Evolutionary conservation across 2,888 invertebrate species (phyloP), one percentile per base, ranked within the genome.

Genomic region (Creontiades dilutus): DNA sequence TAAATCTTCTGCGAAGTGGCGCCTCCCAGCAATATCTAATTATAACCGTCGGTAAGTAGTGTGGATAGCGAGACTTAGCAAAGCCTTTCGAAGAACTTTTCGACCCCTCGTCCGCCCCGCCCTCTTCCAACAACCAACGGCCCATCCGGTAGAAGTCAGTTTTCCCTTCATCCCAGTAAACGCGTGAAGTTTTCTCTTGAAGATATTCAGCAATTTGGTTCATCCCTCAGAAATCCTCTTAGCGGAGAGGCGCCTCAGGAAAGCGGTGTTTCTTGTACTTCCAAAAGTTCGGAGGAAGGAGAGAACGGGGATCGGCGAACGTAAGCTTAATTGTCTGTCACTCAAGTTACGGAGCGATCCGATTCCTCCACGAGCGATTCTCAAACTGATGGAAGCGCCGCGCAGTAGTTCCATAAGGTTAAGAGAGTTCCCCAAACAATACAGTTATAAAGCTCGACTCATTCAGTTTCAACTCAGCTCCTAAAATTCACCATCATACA

Each of bases 201-300:
- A 19, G 19, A 61, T 61, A 61, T 19, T 61, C 61, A 61, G n/a
- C 61, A 61, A 61, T 61, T 61, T 19, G 61, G 61, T 61, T 61
- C 61, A 61, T 61, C 61, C 61, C 19, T 61, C 52, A 52, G 52
- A 52, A 52, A 52, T 16, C 16, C 52, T 16, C 52, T 52, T 11
- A 7, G 52, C n/a, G 52, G 11, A 16, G 52, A 52, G 16, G 52
- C 52, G 52, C 52, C 19, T 61, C 52, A 12, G 19, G 61, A 61
- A 61, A 61, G 61, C 61, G 16, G 19, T 19, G 61, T 61, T 61
- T 61, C 61, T 61, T 61, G 19, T 61, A 1, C n/a, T 61, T 14
- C n/a, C 61, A 2, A 61, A 16, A 61, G n/a, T 61, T 61, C 19
- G 9, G 19, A 9, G n/a, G n/a, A 61, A 9, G 19, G 61, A 19